phyloP scores from a whole-genome alignment of 2,888 invertebrate genomes.

The Tubulanus polymorphus region DNA sequence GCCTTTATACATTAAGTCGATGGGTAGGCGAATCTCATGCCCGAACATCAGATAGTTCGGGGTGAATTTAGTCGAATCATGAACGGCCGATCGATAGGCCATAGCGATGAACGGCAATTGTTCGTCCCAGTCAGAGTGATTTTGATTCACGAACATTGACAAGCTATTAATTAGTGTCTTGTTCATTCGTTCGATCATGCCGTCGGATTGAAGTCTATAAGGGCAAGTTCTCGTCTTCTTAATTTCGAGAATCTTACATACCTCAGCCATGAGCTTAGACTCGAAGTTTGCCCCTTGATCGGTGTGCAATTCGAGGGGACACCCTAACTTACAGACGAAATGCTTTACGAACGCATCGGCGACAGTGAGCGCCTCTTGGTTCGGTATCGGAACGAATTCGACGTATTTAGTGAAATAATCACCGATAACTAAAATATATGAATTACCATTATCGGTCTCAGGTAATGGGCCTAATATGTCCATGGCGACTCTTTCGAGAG shows the following conservation, averaged over 20 bases:
- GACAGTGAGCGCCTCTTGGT: conserved; percentile 1
- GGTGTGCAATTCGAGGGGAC: conserved; percentile 3
- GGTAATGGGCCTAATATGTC: conserved; percentile 18
- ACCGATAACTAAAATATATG: conserved; percentile 10
- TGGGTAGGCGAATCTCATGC: background rate
- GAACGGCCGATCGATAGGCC: conserved; percentile 7
- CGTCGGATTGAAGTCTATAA: conserved; percentile 10
- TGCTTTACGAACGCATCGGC: conserved; percentile 7
- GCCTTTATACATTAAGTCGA: conserved; percentile 2
- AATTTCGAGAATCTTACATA: conserved; percentile 4
- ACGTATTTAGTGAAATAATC: conserved; percentile 15
- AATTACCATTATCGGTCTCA: conserved; percentile 1
- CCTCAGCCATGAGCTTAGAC: conserved; percentile 5
- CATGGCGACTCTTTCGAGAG: conserved; percentile 14
- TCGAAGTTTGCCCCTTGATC: conserved; percentile 16
- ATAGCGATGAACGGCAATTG: conserved; percentile 5
- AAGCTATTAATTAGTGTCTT: background rate
- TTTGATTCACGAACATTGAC: conserved; percentile 1
- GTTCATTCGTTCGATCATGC: conserved; percentile 10
- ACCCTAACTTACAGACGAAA: conserved; percentile 10
- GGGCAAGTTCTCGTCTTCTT: conserved; percentile 10
- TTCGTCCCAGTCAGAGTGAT: conserved; percentile 9
- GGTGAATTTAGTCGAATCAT: conserved; percentile 6
- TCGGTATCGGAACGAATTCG: conserved; percentile 5
- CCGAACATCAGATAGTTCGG: conserved; percentile 3